These are phyloP conservation scores for Pseudeuparius sepicola DNA, from an alignment of 2,888 invertebrate genomes.

Conservation along the genomic window DNA sequence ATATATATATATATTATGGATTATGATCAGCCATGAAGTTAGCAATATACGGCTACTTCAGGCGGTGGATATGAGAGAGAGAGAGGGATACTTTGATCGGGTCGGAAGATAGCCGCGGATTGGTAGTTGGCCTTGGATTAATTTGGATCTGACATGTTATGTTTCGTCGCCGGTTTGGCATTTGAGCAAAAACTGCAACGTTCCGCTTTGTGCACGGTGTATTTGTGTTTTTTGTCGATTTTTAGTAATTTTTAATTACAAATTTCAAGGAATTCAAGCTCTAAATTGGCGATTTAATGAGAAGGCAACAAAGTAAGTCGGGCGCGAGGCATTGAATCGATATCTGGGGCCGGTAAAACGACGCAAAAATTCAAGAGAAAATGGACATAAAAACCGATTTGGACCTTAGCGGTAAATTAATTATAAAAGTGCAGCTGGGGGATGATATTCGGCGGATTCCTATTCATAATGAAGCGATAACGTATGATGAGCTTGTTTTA, in stretches of 20 bases:
- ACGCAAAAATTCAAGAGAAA: too few species aligned
- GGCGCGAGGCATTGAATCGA: constrained; percentile 6
- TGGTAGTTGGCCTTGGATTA: too few species aligned
- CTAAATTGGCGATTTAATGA: constrained; percentile 21
- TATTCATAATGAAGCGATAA: constrained; percentile 63
- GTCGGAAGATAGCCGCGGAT: too few species aligned
- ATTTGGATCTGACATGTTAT: too few species aligned
- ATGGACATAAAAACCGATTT: constrained; percentile 38
- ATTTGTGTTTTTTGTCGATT: constrained; percentile 26
- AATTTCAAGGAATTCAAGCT: constrained; percentile 20
- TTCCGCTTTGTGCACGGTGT: constrained; percentile 20
- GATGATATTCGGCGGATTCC: constrained; percentile 59
- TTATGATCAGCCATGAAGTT: too few species aligned
- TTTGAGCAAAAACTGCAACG: constrained; percentile 22
- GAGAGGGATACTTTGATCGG: too few species aligned
- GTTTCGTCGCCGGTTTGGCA: too few species aligned
- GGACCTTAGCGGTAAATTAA: constrained; percentile 44
- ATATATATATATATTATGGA: too few species aligned
- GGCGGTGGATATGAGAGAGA: too few species aligned
- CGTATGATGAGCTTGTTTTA: constrained; percentile 56
- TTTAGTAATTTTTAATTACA: constrained; percentile 24
- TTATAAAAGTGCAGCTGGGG: constrained; percentile 49
- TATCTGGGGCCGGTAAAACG: constrained; percentile 6
- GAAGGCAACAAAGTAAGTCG: constrained; percentile 23
- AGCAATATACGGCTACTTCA: too few species aligned